Conservation (phyloP, 2,888 invertebrate species). For the Pammene aurita region DNA sequence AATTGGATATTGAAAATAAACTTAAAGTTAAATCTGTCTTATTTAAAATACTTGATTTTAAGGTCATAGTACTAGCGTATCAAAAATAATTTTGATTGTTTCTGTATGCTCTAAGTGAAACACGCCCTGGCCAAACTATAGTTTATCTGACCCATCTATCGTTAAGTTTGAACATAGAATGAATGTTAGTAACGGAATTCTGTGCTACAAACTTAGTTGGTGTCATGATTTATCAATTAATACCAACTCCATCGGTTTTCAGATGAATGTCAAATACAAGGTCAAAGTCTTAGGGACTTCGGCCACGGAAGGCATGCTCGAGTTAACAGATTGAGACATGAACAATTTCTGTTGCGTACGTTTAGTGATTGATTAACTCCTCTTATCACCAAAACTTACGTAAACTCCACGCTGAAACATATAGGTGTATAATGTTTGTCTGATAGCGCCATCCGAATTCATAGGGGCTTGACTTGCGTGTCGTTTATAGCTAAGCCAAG, state of each 20-base stretch:
- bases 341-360: background rate
- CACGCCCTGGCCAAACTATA: too few relatives aligned
- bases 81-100: too few relatives aligned
- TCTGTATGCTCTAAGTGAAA: too few relatives aligned
- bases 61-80: too few relatives aligned
- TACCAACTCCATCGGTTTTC: conserved; percentile 70
- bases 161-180: background rate
- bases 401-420: background rate
- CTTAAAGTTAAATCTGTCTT: too few relatives aligned
- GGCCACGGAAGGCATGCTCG: conserved; percentile 46
- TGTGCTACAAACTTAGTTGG: conserved; percentile 50
- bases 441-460: background rate
- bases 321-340: conserved; percentile 17
- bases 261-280: conserved; percentile 73
- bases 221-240: conserved; percentile 76
- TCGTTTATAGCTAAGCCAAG: background rate
- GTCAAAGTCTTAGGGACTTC: conserved; percentile 59
- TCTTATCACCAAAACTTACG: background rate
- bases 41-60: too few relatives aligned
- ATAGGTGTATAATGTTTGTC: background rate
- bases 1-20: too few relatives aligned
- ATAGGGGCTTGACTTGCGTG: background rate
- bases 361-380: background rate
- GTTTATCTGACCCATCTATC: too few relatives aligned
- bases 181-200: conserved; percentile 46